Conservation (phyloP, 2,888 invertebrate species). For the Geophilus truncorum region DNA sequence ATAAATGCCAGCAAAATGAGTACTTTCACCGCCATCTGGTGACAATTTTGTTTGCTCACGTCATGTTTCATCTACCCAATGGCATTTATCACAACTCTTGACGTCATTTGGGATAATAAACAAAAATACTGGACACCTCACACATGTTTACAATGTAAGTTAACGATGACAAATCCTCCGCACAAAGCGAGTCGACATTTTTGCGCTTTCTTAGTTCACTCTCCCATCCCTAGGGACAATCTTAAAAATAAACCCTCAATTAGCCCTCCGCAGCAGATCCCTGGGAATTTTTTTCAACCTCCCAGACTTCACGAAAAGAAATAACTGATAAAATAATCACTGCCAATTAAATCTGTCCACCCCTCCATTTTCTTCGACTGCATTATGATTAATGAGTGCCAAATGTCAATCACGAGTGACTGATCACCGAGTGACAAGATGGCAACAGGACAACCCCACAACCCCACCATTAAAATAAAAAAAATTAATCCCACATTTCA, state of each 20-base stretch:
- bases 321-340: background rate
- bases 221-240: background rate
- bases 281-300: background rate
- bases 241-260: background rate
- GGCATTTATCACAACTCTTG: constrained; percentile 16
- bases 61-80: constrained; percentile 12
- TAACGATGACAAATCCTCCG: constrained; percentile 11
- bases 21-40: background rate
- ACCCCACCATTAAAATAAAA: too few species aligned
- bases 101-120: constrained; percentile 13
- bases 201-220: background rate
- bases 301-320: background rate
- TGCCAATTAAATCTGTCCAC: background rate
- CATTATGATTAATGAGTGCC: constrained; percentile 7
- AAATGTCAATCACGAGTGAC: background rate
- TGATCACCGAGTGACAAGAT: background rate
- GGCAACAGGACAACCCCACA: background rate
- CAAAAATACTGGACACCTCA: constrained; percentile 6
- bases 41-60: constrained; percentile 16
- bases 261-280: background rate
- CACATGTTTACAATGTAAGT: constrained; percentile 5
- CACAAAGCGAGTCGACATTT: background rate
- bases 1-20: constrained; percentile 2
- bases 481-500: background rate
- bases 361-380: background rate